Conservation (phyloP, 2,113 vertebrate species). For the Ctenodactylus gundi region DNA sequence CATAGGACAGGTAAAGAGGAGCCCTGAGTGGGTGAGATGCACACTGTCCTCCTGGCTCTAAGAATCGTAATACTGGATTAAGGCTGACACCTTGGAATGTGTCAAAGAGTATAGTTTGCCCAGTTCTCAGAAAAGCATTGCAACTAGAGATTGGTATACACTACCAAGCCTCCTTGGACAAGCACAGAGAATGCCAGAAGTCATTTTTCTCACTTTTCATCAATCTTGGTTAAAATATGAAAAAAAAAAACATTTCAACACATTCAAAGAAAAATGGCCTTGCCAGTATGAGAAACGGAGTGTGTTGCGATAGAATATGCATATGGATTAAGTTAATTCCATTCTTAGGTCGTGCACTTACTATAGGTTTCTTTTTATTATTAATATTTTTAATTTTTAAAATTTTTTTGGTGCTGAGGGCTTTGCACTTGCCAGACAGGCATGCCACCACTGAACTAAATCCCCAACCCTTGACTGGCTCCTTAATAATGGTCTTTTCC, state of each 20-base stretch:
- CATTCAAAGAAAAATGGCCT: too few relatives aligned
- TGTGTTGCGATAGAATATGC: too few relatives aligned
- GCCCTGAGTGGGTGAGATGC: neutral
- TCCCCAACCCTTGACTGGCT: neutral
- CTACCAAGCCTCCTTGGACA: neutral
- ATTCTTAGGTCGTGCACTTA: too few relatives aligned
- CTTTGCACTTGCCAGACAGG: too few relatives aligned
- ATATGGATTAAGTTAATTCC: too few relatives aligned
- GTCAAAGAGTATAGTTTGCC: neutral
- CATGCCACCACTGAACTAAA: too few relatives aligned
- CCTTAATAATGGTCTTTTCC: neutral
- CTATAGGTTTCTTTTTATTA: too few relatives aligned
- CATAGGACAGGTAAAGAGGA: neutral
- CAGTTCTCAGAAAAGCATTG: neutral
- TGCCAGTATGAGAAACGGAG: too few relatives aligned
- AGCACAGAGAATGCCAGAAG: neutral
- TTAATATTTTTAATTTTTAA: too few relatives aligned
- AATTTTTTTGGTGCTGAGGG: too few relatives aligned
- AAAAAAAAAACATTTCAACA: conserved; percentile 12
- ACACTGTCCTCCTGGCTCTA: neutral
- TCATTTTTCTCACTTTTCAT: neutral
- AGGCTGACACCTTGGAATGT: neutral
- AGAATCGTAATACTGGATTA: neutral
- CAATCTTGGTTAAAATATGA: conserved; percentile 1
- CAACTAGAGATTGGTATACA: neutral